phyloP scores from a whole-genome alignment of 2,797 vertebrate species.

The Acrossocheilus fasciatus region DNA sequence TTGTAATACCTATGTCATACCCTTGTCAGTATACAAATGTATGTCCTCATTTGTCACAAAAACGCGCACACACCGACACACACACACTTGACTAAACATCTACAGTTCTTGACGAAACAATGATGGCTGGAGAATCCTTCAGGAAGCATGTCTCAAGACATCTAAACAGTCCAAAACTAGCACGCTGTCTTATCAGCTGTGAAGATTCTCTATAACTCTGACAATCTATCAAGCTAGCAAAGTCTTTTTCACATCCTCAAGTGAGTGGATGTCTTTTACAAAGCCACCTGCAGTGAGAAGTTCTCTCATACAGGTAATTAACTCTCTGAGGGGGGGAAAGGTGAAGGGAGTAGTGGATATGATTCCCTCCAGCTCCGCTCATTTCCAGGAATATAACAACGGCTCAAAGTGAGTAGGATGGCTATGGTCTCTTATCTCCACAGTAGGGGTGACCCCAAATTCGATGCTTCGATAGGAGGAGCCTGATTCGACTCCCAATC shows the following conservation, averaged over 20 bases:
- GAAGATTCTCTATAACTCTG: slow-evolving; percentile 23
- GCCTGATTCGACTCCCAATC: no score
- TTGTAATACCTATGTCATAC: no score
- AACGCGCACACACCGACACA: not conserved
- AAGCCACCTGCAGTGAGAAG: slow-evolving; percentile 26
- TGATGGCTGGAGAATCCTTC: slow-evolving; percentile 1
- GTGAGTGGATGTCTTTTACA: slow-evolving; percentile 24
- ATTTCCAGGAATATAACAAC: slow-evolving; percentile 41
- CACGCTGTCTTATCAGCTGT: not conserved
- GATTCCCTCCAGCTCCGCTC: slow-evolving; percentile 28
- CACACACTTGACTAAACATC: not conserved
- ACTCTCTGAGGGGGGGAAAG: slow-evolving; percentile 32
- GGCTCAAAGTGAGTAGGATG: slow-evolving; percentile 28
- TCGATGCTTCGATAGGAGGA: no score
- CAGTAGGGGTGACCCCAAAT: no score
- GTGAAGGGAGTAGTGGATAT: slow-evolving; percentile 13
- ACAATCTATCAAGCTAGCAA: slow-evolving; percentile 24
- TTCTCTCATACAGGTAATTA: slow-evolving; percentile 48
- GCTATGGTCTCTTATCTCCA: slow-evolving; percentile 36
- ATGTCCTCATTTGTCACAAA: no score
- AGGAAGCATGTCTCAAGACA: not conserved
- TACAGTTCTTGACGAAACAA: not conserved
- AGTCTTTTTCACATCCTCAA: slow-evolving; percentile 27
- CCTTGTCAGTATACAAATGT: no score
- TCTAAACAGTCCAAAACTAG: slow-evolving; percentile 4